Evolutionary conservation across 2,113 vertebrate species (phyloP).

Genomic region (Nesogale talazaci): DNA sequence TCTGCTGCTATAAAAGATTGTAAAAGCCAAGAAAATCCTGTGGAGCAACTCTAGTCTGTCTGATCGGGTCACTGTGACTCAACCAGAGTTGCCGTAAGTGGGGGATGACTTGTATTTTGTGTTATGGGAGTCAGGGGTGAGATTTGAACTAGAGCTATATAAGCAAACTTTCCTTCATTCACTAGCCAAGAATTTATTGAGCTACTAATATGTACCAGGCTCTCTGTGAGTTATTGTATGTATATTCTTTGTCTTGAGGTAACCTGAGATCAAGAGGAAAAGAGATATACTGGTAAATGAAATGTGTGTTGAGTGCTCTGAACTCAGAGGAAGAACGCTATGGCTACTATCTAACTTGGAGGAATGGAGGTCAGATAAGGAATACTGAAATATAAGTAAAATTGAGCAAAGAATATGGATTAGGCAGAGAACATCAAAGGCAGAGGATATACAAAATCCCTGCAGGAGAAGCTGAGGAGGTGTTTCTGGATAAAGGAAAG

Average conservation of each 20-base stretch:
- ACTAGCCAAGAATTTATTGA: slow-evolving; percentile 46
- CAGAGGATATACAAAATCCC: neutral
- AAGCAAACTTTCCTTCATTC: slow-evolving; percentile 32
- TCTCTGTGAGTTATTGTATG: neutral
- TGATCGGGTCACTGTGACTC: neutral
- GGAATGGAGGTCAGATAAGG: neutral
- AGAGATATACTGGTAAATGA: slow-evolving; percentile 8
- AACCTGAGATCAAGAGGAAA: neutral
- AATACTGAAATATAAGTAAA: slow-evolving; percentile 11
- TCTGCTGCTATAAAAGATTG: neutral
- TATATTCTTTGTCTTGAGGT: slow-evolving; percentile 31
- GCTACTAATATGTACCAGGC: neutral
- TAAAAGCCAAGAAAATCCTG: neutral
- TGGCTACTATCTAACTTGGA: neutral
- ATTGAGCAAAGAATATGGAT: neutral
- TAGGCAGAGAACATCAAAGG: neutral
- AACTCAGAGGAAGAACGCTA: neutral
- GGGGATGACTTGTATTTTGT: neutral
- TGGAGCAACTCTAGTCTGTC: neutral
- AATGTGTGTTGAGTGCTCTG: neutral
- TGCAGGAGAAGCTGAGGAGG: neutral
- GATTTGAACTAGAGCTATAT: slow-evolving; percentile 29
- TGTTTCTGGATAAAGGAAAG: neutral
- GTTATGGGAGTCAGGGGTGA: neutral
- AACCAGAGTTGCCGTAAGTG: neutral